These are phyloP conservation scores for Peromyscus californicus DNA, from an alignment of 2,113 vertebrate genomes.

Conservation along the genomic window DNA sequence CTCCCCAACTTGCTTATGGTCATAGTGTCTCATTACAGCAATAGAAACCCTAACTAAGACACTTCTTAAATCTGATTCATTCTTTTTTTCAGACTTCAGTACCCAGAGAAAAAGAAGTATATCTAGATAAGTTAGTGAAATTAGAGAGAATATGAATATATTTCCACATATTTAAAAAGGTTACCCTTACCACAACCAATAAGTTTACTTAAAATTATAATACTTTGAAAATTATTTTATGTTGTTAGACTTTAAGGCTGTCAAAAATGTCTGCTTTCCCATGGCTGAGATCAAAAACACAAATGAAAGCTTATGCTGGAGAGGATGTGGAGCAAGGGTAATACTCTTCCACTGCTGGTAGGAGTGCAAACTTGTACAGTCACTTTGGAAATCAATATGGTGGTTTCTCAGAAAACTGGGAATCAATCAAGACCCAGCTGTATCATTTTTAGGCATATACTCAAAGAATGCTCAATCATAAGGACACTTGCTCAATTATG, in stretches of 20 bases:
- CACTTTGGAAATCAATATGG: background rate
- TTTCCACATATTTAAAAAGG: slow-evolving; percentile 2
- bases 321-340: too few species aligned
- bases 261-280: background rate
- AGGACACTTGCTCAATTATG: background rate
- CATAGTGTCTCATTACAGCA: background rate
- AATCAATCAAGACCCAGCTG: background rate
- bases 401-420: too few species aligned
- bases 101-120: background rate
- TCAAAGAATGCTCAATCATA: background rate
- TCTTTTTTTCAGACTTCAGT: background rate
- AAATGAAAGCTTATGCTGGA: too few species aligned
- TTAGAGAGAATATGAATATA: background rate
- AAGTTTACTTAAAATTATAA: background rate
- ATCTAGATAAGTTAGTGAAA: background rate
- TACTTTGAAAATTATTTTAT: slow-evolving; percentile 26
- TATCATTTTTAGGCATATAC: background rate
- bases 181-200: background rate
- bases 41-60: background rate
- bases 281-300: too few species aligned
- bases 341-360: background rate
- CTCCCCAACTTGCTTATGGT: background rate
- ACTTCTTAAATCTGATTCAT: background rate
- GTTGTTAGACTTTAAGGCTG: background rate
- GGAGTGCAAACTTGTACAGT: background rate